Evolutionary conservation across 2,113 vertebrate genomes (phyloP), one percentile per base, ranked within the genome.

Genomic region (Gymnorhina tibicen): DNA sequence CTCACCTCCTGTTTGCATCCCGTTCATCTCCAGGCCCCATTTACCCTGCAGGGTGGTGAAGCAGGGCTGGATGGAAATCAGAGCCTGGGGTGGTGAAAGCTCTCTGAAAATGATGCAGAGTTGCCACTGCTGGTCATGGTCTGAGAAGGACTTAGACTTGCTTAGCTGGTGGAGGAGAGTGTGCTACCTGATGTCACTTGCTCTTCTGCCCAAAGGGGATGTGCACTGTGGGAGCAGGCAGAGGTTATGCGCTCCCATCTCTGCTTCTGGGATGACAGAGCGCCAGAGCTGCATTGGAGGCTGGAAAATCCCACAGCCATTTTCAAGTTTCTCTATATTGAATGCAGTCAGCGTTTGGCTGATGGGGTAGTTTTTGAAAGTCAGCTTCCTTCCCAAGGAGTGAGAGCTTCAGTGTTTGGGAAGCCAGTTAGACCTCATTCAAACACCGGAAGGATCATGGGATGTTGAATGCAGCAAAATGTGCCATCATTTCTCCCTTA

Each of bases 1-100:
- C 62, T 97, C 52, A 3, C 73, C 86, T 91, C 37, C 81, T n/a
- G 6, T 96, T 88, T 76, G 73, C 86, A 90, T 93, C 68, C 63
- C 0, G 1, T 79, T 95, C 47, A 75, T 84, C 94, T 95, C 75
- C 67, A 46, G 87, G 44, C 83, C 47, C 72, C 79, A 32, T 93
- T 96, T 95, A 53, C 82, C n/a, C 76, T 72, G 35, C 33, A 21
- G 66, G 41, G 11, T 22, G n/a, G 37, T 73, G 75, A n/a, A 83
- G n/a, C 49, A 18, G 60, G 21, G 58, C 32, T 49, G 42, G 32
- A 7, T 81, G 37, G 50, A 85, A 91, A 55, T 79, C 6, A 16
- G 52, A 87, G 39, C 13, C 41, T 52, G 20, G 11, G 24, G 8
- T 82, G 60, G 27, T 42, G 13, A 44, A 81, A 85, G 42, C n/a